Evolutionary conservation across 2,113 vertebrate genomes (phyloP).

Genomic region (Tachysurus vachellii): DNA sequence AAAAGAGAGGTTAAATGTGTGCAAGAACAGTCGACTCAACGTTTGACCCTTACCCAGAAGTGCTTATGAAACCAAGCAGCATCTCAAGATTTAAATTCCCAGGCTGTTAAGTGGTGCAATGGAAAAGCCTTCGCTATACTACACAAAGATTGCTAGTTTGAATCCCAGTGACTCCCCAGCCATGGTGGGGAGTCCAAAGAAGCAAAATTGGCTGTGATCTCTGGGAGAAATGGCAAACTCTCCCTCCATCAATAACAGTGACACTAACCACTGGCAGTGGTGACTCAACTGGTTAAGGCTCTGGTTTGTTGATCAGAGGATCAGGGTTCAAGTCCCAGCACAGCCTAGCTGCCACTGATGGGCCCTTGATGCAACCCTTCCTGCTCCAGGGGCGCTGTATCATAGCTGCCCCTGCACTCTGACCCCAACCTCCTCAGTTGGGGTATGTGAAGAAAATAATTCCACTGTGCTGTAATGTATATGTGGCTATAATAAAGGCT

Average conservation of each 20-base stretch:
- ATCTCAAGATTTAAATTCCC: background rate
- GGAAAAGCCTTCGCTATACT: background rate
- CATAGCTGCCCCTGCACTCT: no score
- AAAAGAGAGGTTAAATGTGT: no score
- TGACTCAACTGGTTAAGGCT: no score
- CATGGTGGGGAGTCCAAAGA: background rate
- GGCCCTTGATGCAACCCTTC: no score
- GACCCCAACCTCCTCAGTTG: no score
- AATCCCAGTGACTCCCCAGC: background rate
- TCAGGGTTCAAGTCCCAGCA: no score
- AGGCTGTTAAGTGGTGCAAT: background rate
- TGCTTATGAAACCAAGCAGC: background rate
- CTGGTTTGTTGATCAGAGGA: no score
- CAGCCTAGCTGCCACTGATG: no score
- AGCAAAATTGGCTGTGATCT: background rate
- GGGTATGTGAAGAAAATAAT: no score
- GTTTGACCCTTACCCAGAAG: background rate
- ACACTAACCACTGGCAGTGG: background rate
- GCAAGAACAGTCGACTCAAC: background rate
- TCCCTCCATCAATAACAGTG: background rate
- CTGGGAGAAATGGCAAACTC: background rate
- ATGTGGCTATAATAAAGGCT: no score
- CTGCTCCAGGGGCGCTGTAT: no score
- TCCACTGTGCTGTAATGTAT: no score
- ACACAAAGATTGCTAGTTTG: background rate